Percentiles rank a stretch among this genome's conserved stretches.
phyloP scores from a whole-genome alignment of 2,797 vertebrate genomes.

The Heliangelus exortis region DNA sequence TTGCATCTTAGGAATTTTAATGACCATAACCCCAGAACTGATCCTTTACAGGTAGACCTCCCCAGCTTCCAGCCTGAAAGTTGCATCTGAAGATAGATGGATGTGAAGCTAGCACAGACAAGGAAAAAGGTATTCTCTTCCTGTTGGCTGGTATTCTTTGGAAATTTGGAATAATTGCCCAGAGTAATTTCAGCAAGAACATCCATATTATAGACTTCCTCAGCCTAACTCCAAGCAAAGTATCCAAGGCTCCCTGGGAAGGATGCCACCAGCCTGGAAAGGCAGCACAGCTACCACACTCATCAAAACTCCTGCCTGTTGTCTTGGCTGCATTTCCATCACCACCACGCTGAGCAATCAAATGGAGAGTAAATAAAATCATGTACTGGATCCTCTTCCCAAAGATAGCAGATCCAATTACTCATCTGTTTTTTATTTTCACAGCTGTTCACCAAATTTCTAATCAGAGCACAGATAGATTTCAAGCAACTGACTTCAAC shows the following conservation, averaged over 20 bases:
- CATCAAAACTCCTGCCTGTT: background rate
- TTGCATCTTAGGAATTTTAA: background rate
- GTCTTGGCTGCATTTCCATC: background rate
- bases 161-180: background rate
- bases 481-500: conserved; percentile 12
- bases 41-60: background rate
- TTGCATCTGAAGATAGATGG: background rate
- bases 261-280: background rate
- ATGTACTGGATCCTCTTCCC: background rate
- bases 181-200: background rate
- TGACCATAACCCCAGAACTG: too few relatives aligned
- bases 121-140: background rate
- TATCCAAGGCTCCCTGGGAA: background rate
- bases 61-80: background rate
- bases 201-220: background rate
- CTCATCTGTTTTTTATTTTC: background rate
- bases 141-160: background rate
- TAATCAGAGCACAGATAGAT: background rate
- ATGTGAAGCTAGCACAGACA: background rate
- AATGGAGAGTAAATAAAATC: conserved; percentile 18
- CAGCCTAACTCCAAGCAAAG: background rate
- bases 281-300: background rate
- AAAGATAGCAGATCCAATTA: conserved; percentile 28
- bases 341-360: background rate
- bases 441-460: conserved; percentile 30